Base-by-base conservation (phyloP, 1,140 invertebrate genomes). In the Drosophila triauraria region DNA sequence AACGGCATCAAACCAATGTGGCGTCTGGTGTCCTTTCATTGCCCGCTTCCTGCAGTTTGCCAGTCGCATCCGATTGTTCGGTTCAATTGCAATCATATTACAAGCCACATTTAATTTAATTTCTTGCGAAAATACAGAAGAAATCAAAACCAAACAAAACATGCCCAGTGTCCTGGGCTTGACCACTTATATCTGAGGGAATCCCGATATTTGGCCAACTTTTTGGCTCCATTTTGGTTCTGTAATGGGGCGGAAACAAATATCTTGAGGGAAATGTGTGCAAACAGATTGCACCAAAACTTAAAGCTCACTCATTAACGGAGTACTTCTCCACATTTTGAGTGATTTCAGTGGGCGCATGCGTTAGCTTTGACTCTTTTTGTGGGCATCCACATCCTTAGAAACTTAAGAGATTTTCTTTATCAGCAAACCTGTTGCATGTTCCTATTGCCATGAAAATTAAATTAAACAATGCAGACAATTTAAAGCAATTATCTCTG, bases 61-160 rank as follows among this genome's bases (percentile, higher is more conserved):
- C 79, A 83, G 71, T 75, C 74, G 72, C 80, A 83, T 88, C 80
- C 80, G 76, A 72, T 64, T 47, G 62, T 78, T 62, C 30, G 42
- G 64, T 54, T 69, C 84, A 72, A 81, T 71, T 78, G 84, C 85
- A 88, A 88, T 88, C 85, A 88, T 71, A 90, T 88, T 88, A 88
- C 80, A 88, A 78, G 84, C 64, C 59, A 88, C 77, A 88, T 90
- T 88, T 90, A 90, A 88, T 88, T 88, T 88, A 80, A 87, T 90
- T 88, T 84, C 69, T 57, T 78, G 72, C 72, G 80, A 80, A 88
- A 88, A 84, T 88, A 84, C 84, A 82, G 83, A 78, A 78, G 75
- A 78, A 75, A 70, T 80, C 43, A 60, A 40, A 77, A 60, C 35
- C 59, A 68, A 77, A 68, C 54, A 42, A 75, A 75, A 57, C 25